Evolutionary conservation across 2,888 invertebrate genomes (phyloP).

Genomic region (Brachyptera putata): DNA sequence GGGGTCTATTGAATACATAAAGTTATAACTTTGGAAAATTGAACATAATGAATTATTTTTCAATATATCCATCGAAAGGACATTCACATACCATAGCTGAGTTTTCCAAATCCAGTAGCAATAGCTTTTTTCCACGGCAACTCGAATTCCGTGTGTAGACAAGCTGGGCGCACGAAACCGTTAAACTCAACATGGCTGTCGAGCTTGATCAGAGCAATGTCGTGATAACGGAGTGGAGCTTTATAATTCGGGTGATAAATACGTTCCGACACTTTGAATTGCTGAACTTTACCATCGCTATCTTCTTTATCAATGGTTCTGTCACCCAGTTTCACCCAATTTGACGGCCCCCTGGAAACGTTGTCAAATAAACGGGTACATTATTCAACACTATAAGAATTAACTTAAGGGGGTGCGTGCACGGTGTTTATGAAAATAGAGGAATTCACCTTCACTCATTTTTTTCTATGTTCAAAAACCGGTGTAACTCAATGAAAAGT

Average conservation of each 20-base stretch:
- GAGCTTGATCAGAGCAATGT: constrained; percentile 61
- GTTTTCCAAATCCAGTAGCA: constrained; percentile 28
- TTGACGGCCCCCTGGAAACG: too few relatives aligned
- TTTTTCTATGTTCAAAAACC: too few relatives aligned
- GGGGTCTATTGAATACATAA: too few relatives aligned
- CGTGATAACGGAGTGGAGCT: constrained; percentile 55
- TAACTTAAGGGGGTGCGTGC: too few relatives aligned
- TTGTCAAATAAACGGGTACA: too few relatives aligned
- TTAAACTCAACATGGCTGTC: constrained; percentile 48
- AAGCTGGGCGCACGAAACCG: constrained; percentile 58
- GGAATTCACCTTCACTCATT: too few relatives aligned
- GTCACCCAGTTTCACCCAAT: constrained; percentile 29
- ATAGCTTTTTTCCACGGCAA: constrained; percentile 18
- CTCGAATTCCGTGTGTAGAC: constrained; percentile 44
- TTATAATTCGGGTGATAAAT: constrained; percentile 55
- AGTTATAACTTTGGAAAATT: too few relatives aligned
- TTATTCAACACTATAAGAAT: too few relatives aligned
- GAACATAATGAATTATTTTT: too few relatives aligned
- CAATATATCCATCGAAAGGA: too few relatives aligned
- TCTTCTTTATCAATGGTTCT: constrained; percentile 6
- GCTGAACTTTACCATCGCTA: constrained; percentile 18
- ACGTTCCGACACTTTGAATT: constrained; percentile 42
- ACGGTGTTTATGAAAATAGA: too few relatives aligned
- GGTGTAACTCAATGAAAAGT: too few relatives aligned
- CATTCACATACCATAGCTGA: constrained; percentile 8